Evolutionary conservation across 2,888 invertebrate genomes (phyloP).

Genomic region (Eutolmus rufibarbis): DNA sequence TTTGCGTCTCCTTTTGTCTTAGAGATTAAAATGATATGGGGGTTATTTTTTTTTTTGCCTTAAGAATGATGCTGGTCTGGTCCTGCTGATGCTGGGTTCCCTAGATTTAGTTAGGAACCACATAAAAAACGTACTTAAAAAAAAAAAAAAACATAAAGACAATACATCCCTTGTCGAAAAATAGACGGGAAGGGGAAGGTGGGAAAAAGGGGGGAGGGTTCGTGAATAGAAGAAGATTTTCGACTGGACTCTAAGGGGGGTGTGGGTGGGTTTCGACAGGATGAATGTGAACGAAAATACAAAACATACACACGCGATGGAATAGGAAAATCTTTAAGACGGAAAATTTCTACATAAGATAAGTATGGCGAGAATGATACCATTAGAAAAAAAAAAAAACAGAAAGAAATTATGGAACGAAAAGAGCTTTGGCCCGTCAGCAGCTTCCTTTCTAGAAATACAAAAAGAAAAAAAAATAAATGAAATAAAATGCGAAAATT

Average conservation of each 20-base stretch:
- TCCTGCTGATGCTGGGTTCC: background rate
- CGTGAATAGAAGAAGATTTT: background rate
- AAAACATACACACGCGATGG: background rate
- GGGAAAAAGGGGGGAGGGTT: background rate
- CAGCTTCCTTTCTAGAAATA: background rate
- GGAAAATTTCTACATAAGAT: background rate
- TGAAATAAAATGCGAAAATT: background rate
- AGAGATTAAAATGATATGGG: background rate
- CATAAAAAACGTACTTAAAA: slow-evolving; percentile 23
- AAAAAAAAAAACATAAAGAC: background rate
- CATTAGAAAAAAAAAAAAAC: background rate
- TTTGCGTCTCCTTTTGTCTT: background rate
- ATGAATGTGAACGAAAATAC: background rate
- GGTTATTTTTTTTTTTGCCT: background rate
- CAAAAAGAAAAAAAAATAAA: no score
- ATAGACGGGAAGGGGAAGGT: background rate
- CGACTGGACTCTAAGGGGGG: background rate
- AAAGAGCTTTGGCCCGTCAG: slow-evolving; percentile 12
- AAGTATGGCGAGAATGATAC: background rate
- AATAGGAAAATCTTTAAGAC: background rate
- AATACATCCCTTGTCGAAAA: background rate
- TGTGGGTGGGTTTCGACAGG: background rate
- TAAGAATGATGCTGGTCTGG: background rate
- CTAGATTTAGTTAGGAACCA: slow-evolving; percentile 24
- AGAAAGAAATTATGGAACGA: background rate